These are phyloP conservation scores for Synanthedon tipuliformis DNA, from an alignment of 2,888 invertebrate genomes.

Conservation along the genomic window DNA sequence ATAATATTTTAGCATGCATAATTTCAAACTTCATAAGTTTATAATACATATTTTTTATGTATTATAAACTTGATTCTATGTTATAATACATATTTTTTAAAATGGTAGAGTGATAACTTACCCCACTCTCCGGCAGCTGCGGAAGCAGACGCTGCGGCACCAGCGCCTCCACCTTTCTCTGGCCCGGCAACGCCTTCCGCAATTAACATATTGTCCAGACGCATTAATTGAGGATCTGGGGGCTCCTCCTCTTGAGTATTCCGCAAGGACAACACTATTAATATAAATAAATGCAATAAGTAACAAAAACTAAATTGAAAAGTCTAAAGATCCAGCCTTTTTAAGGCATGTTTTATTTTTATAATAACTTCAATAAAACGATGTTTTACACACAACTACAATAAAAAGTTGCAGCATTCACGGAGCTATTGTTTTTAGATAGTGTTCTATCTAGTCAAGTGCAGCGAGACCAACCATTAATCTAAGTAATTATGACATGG, in stretches of 20 bases:
- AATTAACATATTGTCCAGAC: conserved; percentile 98
- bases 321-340: too few species aligned
- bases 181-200: conserved; percentile 98
- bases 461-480: too few species aligned
- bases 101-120: conserved; percentile 16
- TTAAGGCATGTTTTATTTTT: too few species aligned
- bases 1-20: too few species aligned
- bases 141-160: conserved; percentile 89
- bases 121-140: conserved; percentile 82
- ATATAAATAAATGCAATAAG: conserved; percentile 1
- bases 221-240: conserved; percentile 97
- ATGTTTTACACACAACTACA: too few species aligned
- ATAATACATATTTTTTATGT: background rate
- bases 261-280: conserved; percentile 88
- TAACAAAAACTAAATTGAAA: background rate
- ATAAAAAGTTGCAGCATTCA: too few species aligned
- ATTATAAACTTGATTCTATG: background rate
- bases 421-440: too few species aligned
- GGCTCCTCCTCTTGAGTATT: conserved; percentile 99
- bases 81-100: background rate
- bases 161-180: conserved; percentile 90
- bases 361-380: too few species aligned
- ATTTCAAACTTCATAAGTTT: background rate
- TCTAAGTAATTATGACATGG: too few species aligned
- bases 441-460: too few species aligned